Evolutionary conservation across 2,113 vertebrate species (phyloP).

Genomic region (Lates calcarifer): DNA sequence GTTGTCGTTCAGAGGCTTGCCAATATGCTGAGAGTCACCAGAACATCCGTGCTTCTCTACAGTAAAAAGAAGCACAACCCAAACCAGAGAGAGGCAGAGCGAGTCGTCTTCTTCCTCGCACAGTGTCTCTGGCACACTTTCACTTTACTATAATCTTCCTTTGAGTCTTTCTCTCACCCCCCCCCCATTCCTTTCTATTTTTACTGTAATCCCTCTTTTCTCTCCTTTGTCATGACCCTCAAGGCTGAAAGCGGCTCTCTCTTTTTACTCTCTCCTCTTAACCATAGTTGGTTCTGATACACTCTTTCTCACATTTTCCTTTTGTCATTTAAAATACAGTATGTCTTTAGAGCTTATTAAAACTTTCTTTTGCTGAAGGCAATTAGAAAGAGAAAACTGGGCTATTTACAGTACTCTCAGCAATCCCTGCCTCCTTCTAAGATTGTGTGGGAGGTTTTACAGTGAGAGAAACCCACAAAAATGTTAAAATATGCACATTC

Average conservation of each 20-base stretch:
- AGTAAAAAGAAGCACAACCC: slow-evolving; percentile 21
- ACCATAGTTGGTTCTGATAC: slow-evolving; percentile 38
- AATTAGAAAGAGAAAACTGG: slow-evolving; percentile 48
- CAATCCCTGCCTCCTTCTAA: slow-evolving; percentile 21
- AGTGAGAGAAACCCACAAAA: not conserved
- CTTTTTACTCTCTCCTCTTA: slow-evolving; percentile 42
- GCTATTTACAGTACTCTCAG: slow-evolving; percentile 43
- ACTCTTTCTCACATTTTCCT: slow-evolving; percentile 23
- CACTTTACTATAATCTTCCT: slow-evolving; percentile 57
- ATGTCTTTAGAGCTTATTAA: slow-evolving; percentile 52
- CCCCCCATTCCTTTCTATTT: slow-evolving; percentile 52
- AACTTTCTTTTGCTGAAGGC: slow-evolving; percentile 33
- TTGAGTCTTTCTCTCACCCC: slow-evolving; percentile 36
- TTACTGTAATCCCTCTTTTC: slow-evolving; percentile 57
- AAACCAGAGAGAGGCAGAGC: slow-evolving; percentile 8
- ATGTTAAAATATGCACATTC: slow-evolving; percentile 24
- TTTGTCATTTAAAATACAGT: slow-evolving; percentile 48
- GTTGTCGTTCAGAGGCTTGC: slow-evolving; percentile 57
- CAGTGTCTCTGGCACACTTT: slow-evolving; percentile 41
- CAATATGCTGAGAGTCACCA: slow-evolving; percentile 56
- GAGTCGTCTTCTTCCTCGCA: slow-evolving; percentile 11
- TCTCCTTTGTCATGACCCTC: slow-evolving; percentile 57
- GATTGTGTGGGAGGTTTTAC: slow-evolving; percentile 13
- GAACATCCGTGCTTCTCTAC: slow-evolving; percentile 16
- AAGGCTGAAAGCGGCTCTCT: slow-evolving; percentile 24